Base-by-base conservation (phyloP, 2,113 vertebrate genomes). In the Ochotona curzoniae region DNA sequence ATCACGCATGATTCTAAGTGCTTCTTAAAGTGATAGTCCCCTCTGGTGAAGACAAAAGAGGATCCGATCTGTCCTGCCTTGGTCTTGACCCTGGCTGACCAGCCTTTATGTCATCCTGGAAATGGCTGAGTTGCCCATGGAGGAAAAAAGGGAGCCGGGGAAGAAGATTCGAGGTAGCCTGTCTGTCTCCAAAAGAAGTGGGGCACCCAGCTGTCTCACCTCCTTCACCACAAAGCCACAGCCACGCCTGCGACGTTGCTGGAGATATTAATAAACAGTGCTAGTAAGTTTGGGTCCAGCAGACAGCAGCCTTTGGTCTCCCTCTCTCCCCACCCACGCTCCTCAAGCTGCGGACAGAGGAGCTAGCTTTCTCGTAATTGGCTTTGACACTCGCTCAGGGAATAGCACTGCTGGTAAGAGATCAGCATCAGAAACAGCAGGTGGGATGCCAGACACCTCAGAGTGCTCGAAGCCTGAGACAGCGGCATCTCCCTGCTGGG, bases 301-400 rank as follows among this genome's bases (percentile, higher is more conserved):
- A 95, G 87, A 64, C 47, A 20, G 86, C 57, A 83, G 79, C 90
- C 61, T 67, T 74, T 35, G 13, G 30, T 60, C 51, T 87, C 57
- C 82, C 70, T 80, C 86, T 96, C 60, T 95, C 93, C 80, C 97
- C 96, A 96, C 96, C 95, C 93, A 96, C 94, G 20, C 96, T 96
- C 90, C 90, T 91, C 78, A 51, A 25, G 69, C 67, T 0, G 11
- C 70, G 85, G 75, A 67, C 76, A 4, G 2, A 87, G 78, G 71
- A 47, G 44, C 74, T 90, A 79, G 74, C 87, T 93, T 97, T 96
- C 95, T 94, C 20, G 90, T 96, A 87, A 96, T 66, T 25, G n/a
- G 57, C 57, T 73, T 64, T 75, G n/a, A 76, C 26, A n/a, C 30
- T 61, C 44, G 38, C 44, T 70, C 80, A 51, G 73, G 91, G 90